Evolutionary conservation across 2,113 vertebrate species (phyloP).

Genomic region (Tinamus guttatus): DNA sequence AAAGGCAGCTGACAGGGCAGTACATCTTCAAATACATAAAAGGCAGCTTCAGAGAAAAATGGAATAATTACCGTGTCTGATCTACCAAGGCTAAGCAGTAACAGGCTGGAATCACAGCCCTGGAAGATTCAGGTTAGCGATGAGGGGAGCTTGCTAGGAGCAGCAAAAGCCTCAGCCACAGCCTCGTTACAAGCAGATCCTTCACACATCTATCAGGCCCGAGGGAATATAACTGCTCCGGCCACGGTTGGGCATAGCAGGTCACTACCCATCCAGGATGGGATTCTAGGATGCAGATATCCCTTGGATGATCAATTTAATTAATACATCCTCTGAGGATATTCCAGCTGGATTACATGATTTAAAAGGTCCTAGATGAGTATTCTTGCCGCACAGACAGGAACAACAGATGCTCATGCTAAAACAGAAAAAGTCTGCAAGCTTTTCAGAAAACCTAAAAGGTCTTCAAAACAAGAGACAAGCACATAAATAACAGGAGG

Average conservation of each 20-base stretch:
- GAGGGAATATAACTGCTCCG: not conserved
- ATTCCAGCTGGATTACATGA: not conserved
- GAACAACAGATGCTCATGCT: not conserved
- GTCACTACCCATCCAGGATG: not conserved
- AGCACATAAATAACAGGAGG: not conserved
- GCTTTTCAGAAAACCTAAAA: conserved; percentile 28
- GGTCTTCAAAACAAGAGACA: not conserved
- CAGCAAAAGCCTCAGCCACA: not conserved
- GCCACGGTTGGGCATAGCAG: not conserved
- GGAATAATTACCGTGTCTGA: not conserved
- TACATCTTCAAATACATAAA: not conserved
- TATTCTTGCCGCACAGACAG: not conserved
- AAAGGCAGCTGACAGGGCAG: not conserved
- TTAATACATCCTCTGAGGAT: conserved; percentile 30
- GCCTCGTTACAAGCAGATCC: not conserved
- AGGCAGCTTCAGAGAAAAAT: not conserved
- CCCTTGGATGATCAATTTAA: not conserved
- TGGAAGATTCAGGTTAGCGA: not conserved
- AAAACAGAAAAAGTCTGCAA: not conserved
- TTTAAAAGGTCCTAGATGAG: conserved; percentile 3
- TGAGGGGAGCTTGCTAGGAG: not conserved
- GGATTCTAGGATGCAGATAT: conserved; percentile 27
- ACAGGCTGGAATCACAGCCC: not conserved
- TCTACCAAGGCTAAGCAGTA: not conserved
- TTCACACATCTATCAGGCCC: not conserved